Base-by-base conservation (phyloP, 1,140 invertebrate genomes). In the Calliphora vicina region DNA sequence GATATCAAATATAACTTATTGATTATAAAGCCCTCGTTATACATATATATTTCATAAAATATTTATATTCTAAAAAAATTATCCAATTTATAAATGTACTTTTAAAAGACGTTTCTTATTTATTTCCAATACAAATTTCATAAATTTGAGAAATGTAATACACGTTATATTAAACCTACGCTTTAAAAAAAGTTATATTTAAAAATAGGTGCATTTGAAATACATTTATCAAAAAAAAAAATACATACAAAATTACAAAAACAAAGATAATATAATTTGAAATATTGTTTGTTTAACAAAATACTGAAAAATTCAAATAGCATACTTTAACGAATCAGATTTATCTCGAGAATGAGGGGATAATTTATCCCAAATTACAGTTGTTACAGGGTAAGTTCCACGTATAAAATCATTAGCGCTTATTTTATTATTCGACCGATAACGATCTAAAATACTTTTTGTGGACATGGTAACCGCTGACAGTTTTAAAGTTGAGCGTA, bases 301-400 rank as follows among this genome's bases (percentile, higher is more conserved):
- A 23, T 67, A 23, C 20, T 23, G n/a, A 67, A 67, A 25, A 23
- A 23, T 67, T 67, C n/a, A 67, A 57, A 67, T 67, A 23, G 86
- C 89, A 88, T 90, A 90, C 89, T 90, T 90, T 86, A 90, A 85
- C 84, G 89, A 86, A 85, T 87, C 86, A 82, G 85, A 85, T 86
- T 90, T 90, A 85, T 85, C 84, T 84, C 88, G 88, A 71, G 61
- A 80, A 84, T 84, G 85, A 85, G 89, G 74, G 42, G 74, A 86
- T 84, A 85, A 83, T 86, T 88, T 85, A 85, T 82, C 85, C 86
- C 83, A 85, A 85, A 84, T 85, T 82, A 35, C 72, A 83, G 78
- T 85, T 85, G 88, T 76, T 76, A 42, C 23, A n/a, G 57, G 25
- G 23, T 29, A 50, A 73, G 20, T 45, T 76, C 74, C 74, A 78